Conservation (phyloP, 2,797 vertebrate species). For the Oreochromis grahami region DNA sequence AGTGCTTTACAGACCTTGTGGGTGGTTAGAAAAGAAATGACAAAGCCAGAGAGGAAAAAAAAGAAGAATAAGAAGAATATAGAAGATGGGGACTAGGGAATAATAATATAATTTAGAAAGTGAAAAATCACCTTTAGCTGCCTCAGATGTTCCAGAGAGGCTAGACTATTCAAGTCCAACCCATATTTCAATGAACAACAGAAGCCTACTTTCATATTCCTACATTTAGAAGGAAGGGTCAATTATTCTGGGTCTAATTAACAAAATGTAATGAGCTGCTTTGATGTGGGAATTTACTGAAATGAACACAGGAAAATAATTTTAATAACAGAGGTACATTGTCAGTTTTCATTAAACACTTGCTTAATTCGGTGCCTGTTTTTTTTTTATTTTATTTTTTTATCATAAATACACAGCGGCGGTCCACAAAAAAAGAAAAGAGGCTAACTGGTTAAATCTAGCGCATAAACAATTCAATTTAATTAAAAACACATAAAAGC, state of each 20-base stretch:
- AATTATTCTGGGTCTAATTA: conserved; percentile 72
- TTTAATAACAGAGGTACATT: conserved; percentile 52
- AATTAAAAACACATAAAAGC: conserved; percentile 42
- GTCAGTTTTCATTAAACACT: conserved; percentile 59
- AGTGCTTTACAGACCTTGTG: conserved; percentile 50
- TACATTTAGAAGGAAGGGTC: conserved; percentile 60
- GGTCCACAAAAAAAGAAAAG: conserved; percentile 42
- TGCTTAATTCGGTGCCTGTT: conserved; percentile 36
- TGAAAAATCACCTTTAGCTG: conserved; percentile 53
- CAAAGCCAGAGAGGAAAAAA: conserved; percentile 13
- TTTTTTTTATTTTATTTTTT: background rate
- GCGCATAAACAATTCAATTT: conserved; percentile 43
- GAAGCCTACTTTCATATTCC: conserved; percentile 36
- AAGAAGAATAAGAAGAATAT: conserved; percentile 14
- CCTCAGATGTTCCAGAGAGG: conserved; percentile 54
- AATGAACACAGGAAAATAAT: conserved; percentile 48
- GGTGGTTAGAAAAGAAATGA: conserved; percentile 43
- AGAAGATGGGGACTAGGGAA: conserved; percentile 19
- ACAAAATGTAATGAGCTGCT: conserved; percentile 66
- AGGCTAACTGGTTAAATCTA: conserved; percentile 45
- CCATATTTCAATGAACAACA: conserved; percentile 54
- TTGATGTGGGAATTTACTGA: conserved; percentile 67
- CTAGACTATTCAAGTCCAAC: conserved; percentile 51
- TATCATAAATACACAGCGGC: conserved; percentile 31
- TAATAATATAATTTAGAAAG: conserved; percentile 42